These are phyloP conservation scores for Cryptophagus acutangulus DNA, from an alignment of 2,888 invertebrate genomes.

Conservation along the genomic window DNA sequence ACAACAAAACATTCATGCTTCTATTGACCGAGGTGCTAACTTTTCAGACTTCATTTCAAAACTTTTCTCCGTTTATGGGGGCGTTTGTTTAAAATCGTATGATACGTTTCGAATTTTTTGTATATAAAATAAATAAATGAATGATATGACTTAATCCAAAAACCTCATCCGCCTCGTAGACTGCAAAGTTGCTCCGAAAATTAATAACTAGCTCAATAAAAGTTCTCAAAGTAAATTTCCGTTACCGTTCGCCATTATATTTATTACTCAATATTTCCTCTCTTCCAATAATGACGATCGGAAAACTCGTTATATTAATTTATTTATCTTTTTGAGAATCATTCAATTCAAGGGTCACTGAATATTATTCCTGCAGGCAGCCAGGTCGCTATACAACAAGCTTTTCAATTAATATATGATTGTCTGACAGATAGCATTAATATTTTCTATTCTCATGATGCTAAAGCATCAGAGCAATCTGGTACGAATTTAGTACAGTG, in stretches of 20 bases:
- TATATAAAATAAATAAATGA: too few relatives aligned
- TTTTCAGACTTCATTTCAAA: too few relatives aligned
- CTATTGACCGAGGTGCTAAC: too few relatives aligned
- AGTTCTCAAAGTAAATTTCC: slow-evolving; percentile 43
- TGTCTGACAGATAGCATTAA: slow-evolving; percentile 11
- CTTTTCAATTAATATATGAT: not conserved
- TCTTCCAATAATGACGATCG: slow-evolving; percentile 27
- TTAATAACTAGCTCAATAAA: slow-evolving; percentile 43
- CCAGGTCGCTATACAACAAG: too few relatives aligned
- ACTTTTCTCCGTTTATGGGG: too few relatives aligned
- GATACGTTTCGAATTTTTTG: too few relatives aligned
- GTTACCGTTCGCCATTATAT: slow-evolving; percentile 39
- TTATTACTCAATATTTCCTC: slow-evolving; percentile 38
- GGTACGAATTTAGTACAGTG: slow-evolving; percentile 17
- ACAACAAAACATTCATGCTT: too few relatives aligned
- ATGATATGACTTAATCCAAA: too few relatives aligned
- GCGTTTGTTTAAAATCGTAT: too few relatives aligned
- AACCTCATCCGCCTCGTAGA: slow-evolving; percentile 24
- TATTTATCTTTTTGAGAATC: slow-evolving; percentile 35
- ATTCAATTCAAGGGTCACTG: slow-evolving; percentile 19
- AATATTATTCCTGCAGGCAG: too few relatives aligned
- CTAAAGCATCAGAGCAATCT: slow-evolving; percentile 19
- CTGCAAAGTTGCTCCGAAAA: slow-evolving; percentile 28
- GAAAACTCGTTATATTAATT: slow-evolving; percentile 39
- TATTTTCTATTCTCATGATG: slow-evolving; percentile 16